Evolutionary conservation across 2,888 invertebrate genomes (phyloP), one percentile per base, ranked within the genome.

Genomic region (Parnassius orleans): DNA sequence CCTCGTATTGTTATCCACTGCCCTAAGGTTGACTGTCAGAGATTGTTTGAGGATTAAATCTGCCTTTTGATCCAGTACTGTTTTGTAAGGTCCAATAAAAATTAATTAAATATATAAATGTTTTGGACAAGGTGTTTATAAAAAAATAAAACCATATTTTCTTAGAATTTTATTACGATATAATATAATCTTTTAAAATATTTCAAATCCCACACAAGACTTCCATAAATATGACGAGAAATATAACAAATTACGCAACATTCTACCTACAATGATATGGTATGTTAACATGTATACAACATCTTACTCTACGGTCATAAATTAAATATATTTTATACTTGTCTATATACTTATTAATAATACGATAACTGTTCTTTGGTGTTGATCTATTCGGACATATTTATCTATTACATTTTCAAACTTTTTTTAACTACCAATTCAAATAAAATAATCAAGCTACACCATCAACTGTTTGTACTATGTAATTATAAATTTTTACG

Each of bases 131-230:
- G 12, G n/a, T 12, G 0, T 15, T 9, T 3, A 10, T 14, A 10
- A 7, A 48, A 48, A 14, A 14, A 14, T 3, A 14, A 15, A 15
- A n/a, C 15, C 3, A 9, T 52, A 47, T 24, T 61, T 55, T 76
- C 76, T 76, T 71, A 68, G 75, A 84, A 80, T 73, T 83, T 84
- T 83, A 86, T 81, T 84, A 81, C 78, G 67, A 78, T 76, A 66
- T 66, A 64, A 66, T 67, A 62, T 68, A 75, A n/a, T 33, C 78
- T 76, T 75, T 78, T 76, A 74, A 66, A 68, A 76, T 75, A 74
- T 70, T 79, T 78, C 65, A 76, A 80, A 81, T 54, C 24, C 74
- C 80, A 78, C 74, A 75, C 75, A 67, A 78, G 69, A 74, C 75
- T 78, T 73, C 75, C 71, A 71, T 66, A 73, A 70, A 64, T 65